phyloP scores from a whole-genome alignment of 2,888 invertebrate genomes.

The Sthenelais limicola region DNA sequence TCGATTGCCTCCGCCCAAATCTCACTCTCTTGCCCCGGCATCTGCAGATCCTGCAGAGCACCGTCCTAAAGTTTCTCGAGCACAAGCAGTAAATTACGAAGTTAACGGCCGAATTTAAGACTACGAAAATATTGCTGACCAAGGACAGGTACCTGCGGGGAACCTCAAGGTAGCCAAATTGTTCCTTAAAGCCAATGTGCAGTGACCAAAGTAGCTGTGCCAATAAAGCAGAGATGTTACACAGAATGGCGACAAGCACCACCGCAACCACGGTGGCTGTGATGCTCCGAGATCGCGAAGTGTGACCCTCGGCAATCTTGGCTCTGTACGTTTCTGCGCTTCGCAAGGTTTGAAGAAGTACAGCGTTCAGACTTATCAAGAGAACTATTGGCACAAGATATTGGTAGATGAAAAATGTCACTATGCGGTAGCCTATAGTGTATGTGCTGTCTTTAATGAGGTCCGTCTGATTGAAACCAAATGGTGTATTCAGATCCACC shows the following conservation, averaged over 20 bases:
- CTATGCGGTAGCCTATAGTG: conserved; percentile 49
- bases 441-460: conserved; percentile 45
- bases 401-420: conserved; percentile 47
- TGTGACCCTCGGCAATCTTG: not conserved
- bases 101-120: conserved; percentile 51
- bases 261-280: conserved; percentile 48
- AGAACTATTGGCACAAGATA: conserved; percentile 49
- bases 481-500: not conserved
- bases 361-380: conserved; percentile 49
- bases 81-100: conserved; percentile 54
- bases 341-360: conserved; percentile 43
- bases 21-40: conserved; percentile 8
- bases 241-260: conserved; percentile 47
- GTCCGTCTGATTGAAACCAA: conserved; percentile 29
- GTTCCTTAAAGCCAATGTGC: conserved; percentile 20
- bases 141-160: conserved; percentile 45
- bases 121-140: conserved; percentile 51
- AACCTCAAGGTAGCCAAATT: conserved; percentile 39
- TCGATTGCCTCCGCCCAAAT: not conserved
- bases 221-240: conserved; percentile 48
- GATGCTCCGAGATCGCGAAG: conserved; percentile 27
- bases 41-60: conserved; percentile 28
- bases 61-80: conserved; percentile 46
- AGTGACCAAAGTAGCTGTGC: conserved; percentile 50
- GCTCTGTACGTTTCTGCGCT: conserved; percentile 14